Evolutionary conservation across 2,888 invertebrate species (phyloP).

Genomic region (Philereme transversata): DNA sequence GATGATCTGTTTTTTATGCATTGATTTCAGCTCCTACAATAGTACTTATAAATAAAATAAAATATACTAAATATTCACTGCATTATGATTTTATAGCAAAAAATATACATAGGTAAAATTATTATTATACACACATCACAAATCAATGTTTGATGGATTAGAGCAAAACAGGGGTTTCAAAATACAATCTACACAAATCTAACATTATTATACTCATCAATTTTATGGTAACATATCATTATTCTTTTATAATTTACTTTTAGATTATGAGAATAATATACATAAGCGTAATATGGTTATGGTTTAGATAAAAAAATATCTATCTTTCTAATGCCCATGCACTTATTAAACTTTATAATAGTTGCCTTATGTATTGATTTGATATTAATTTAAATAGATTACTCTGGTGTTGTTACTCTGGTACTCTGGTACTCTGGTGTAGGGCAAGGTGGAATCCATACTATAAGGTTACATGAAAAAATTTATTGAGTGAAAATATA

Average conservation of each 20-base stretch:
- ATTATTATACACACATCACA: conserved; percentile 74
- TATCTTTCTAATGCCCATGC: conserved; percentile 16
- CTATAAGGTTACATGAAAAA: conserved; percentile 65
- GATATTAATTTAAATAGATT: conserved; percentile 2
- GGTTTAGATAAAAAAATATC: conserved; percentile 11
- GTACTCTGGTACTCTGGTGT: too few species aligned
- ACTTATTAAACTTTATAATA: neutral
- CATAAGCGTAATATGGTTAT: conserved; percentile 21
- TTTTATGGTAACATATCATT: conserved; percentile 29
- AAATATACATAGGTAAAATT: conserved; percentile 79
- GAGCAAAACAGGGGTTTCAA: conserved; percentile 48
- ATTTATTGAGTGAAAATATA: conserved; percentile 71
- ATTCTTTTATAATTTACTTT: conserved; percentile 22
- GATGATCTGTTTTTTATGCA: too few species aligned
- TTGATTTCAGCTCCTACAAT: too few species aligned
- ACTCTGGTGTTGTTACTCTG: conserved; percentile 3
- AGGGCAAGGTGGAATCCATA: conserved; percentile 64
- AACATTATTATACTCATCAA: conserved; percentile 35
- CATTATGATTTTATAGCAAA: conserved; percentile 83
- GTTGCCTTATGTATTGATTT: neutral
- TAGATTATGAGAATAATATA: conserved; percentile 24
- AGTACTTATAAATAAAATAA: conserved; percentile 50
- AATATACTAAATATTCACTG: conserved; percentile 73
- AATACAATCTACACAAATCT: conserved; percentile 42
- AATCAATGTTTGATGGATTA: conserved; percentile 67